Conservation (phyloP, 2,113 vertebrate genomes). For the Uria aalge region DNA sequence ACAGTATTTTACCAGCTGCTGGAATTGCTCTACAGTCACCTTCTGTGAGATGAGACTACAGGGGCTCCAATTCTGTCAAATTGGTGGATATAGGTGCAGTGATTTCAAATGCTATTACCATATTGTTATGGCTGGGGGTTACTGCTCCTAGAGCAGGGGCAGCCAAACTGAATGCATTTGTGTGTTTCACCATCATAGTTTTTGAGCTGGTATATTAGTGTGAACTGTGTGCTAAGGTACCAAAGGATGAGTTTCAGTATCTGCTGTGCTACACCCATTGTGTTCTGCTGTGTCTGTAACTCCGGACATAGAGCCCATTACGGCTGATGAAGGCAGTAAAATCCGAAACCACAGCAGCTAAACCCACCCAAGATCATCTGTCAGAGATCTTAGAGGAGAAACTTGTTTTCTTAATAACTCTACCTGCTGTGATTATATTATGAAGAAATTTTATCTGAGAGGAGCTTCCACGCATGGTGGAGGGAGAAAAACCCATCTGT, state of each 20-base stretch:
- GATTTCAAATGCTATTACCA: not conserved
- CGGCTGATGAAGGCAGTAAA: not conserved
- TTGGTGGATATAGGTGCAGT: not conserved
- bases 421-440: not conserved
- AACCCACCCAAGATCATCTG: not conserved
- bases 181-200: not conserved
- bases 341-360: not conserved
- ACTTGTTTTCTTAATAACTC: slow-evolving; percentile 17
- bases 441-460: not conserved
- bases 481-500: not conserved
- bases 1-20: not conserved
- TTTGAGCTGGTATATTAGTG: not conserved
- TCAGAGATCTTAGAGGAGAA: not conserved
- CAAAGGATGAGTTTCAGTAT: not conserved
- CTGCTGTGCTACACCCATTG: not conserved
- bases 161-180: not conserved
- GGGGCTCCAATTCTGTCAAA: not conserved
- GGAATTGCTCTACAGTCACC: not conserved
- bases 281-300: not conserved
- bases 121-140: not conserved
- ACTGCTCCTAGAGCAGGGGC: not conserved
- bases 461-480: not conserved
- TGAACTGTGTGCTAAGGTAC: not conserved
- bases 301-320: not conserved
- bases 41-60: not conserved